Evolutionary conservation across 1,140 invertebrate species (phyloP), one percentile per base, ranked within the genome.

Genomic region (Drosophila sulfurigaster): DNA sequence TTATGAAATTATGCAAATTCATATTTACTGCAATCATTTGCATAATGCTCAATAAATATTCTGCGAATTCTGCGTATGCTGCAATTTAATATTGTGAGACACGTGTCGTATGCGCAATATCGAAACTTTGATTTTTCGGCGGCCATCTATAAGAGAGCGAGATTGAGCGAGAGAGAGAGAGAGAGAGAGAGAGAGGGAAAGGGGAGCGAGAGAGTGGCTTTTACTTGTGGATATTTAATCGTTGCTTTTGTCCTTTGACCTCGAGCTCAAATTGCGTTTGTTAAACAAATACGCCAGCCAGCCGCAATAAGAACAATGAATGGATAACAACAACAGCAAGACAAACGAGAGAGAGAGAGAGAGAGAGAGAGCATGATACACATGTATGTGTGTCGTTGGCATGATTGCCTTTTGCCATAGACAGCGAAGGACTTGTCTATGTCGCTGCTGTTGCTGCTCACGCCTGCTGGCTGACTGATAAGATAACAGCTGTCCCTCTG

Each of bases 381-480:
- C 38, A 49, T 66, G 20, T 25, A 25, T 25, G 20, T 25, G 20
- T 25, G 25, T 16, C 25, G 16, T 32, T 62, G 4, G 20, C 25
- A 67, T 46, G 16, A 59, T 28, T 49, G 43, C 46, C 11, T 48
- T 25, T 46, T 16, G 25, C 10, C 46, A 20, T 30, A 35, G 45
- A 20, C 45, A 16, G 13, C 54, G 30, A 20, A 32, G 28, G 15
- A 13, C 25, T 35, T 46, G 15, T 16, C 32, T 5, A 7, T 32
- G 32, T 45, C 25, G 57, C 20, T 16, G 35, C 10, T 10, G 35
- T 46, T 11, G 35, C 15, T 59, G 58, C 54, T 52, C 32, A 32
- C 35, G 71, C 57, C 72, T 69, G 72, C 51, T 69, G 66, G 41
- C 57, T 6, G 64, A 57, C 70, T 68, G 70, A 71, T 71, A 71